Evolutionary conservation across 2,888 invertebrate species (phyloP).

Genomic region (Biston betularia): DNA sequence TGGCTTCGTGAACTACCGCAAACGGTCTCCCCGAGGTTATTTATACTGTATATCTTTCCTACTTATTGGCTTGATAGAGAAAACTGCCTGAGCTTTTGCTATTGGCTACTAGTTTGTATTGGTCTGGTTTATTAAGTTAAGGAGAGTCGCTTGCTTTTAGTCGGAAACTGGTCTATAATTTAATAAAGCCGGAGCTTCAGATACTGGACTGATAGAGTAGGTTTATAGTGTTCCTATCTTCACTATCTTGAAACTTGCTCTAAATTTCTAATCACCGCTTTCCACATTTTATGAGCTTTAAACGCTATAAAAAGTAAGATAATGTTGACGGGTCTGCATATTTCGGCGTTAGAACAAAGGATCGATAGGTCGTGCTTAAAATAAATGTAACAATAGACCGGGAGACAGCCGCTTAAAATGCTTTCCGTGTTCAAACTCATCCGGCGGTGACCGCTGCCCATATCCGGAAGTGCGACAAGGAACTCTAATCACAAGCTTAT

Average conservation of each 20-base stretch:
- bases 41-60: slow-evolving; percentile 37
- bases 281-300: slow-evolving; percentile 5
- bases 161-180: slow-evolving; percentile 8
- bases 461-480: slow-evolving; percentile 75
- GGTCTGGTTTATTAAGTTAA: slow-evolving; percentile 14
- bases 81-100: slow-evolving; percentile 23
- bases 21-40: slow-evolving; percentile 52
- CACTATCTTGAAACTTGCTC: slow-evolving; percentile 18
- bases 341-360: slow-evolving; percentile 47
- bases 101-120: slow-evolving; percentile 9
- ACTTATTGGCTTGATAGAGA: slow-evolving; percentile 33
- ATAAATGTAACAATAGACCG: slow-evolving; percentile 78
- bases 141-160: slow-evolving; percentile 13
- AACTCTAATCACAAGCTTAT: slow-evolving; percentile 72
- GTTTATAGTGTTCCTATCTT: background rate
- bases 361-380: slow-evolving; percentile 74
- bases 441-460: slow-evolving; percentile 67
- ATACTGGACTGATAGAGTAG: background rate
- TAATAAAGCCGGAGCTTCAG: background rate
- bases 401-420: slow-evolving; percentile 75
- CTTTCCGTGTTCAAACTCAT: slow-evolving; percentile 81
- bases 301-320: slow-evolving; percentile 38
- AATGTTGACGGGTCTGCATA: slow-evolving; percentile 30
- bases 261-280: slow-evolving; percentile 20
- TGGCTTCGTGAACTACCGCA: slow-evolving; percentile 75